A percentile compares a stretch with the other conserved stretches of the same genome.
These are phyloP conservation scores for Garrulus glandarius DNA, from an alignment of 2,797 vertebrate species.

Conservation along the genomic window DNA sequence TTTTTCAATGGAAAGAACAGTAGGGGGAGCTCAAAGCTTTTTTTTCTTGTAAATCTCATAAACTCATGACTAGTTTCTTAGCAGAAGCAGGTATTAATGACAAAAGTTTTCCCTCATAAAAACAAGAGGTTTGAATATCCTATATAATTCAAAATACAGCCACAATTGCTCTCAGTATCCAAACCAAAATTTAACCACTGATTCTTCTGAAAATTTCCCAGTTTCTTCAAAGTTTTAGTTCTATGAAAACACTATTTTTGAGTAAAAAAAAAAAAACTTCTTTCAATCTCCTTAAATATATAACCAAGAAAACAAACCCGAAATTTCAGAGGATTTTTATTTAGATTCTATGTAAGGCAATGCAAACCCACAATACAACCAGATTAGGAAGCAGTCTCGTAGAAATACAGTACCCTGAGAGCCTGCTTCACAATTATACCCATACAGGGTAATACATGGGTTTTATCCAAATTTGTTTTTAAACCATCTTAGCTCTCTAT, in stretches of 20 bases:
- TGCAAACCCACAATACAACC: not conserved
- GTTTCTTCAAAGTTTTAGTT: not conserved
- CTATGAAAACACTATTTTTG: not conserved
- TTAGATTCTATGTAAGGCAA: not conserved
- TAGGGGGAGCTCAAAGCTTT: not conserved
- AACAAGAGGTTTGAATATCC: not conserved
- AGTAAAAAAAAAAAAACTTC: not conserved
- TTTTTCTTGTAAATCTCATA: not conserved
- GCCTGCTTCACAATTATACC: not conserved
- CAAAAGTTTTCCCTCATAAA: not conserved
- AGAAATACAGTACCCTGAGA: not conserved
- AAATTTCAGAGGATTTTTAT: not conserved
- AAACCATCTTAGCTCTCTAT: not conserved
- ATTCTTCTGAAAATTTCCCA: not conserved
- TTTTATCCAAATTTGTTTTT: not conserved
- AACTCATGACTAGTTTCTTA: not conserved
- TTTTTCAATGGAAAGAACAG: not conserved
- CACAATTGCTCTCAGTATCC: not conserved
- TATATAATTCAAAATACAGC: not conserved
- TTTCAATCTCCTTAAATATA: not conserved
- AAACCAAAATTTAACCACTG: not conserved
- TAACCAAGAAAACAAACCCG: not conserved
- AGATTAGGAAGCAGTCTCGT: not conserved
- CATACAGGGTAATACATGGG: fast-evolving
- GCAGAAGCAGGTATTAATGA: not conserved